Conservation (phyloP, 2,797 vertebrate species). For the Ceyx erithaca region DNA sequence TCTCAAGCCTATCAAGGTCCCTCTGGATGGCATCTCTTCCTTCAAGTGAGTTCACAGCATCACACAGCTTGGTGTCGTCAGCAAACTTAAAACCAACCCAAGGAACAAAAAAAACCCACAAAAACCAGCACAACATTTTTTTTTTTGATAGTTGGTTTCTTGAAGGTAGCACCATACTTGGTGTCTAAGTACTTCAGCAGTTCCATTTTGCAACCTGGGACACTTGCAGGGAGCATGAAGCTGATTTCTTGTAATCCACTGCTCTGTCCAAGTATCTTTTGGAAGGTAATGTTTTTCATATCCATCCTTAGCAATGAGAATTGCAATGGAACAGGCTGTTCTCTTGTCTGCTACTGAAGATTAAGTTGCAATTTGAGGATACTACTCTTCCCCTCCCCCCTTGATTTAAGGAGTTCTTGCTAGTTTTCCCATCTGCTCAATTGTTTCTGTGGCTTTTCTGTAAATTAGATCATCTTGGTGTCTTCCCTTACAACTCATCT, state of each 20-base stretch:
- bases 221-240: neutral
- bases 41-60: too few relatives aligned
- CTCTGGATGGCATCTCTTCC: too few relatives aligned
- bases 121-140: neutral
- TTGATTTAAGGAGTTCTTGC: neutral
- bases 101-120: neutral
- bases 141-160: neutral
- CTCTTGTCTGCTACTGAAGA: neutral
- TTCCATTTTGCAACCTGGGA: neutral
- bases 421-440: neutral
- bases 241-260: neutral
- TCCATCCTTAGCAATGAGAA: conserved; percentile 4
- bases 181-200: neutral
- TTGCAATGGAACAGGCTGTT: neutral
- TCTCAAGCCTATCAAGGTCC: too few relatives aligned
- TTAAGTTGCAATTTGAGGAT: neutral
- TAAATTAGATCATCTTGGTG: neutral
- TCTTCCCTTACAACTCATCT: neutral
- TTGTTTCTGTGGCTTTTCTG: neutral
- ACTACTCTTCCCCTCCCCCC: neutral
- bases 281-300: neutral
- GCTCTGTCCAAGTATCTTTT: neutral
- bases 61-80: too few relatives aligned
- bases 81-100: neutral
- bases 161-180: neutral